A percentile compares a stretch with the other conserved stretches of the same genome.
Conservation (phyloP, 2,888 invertebrate species). For the Amphimallon solstitiale region DNA sequence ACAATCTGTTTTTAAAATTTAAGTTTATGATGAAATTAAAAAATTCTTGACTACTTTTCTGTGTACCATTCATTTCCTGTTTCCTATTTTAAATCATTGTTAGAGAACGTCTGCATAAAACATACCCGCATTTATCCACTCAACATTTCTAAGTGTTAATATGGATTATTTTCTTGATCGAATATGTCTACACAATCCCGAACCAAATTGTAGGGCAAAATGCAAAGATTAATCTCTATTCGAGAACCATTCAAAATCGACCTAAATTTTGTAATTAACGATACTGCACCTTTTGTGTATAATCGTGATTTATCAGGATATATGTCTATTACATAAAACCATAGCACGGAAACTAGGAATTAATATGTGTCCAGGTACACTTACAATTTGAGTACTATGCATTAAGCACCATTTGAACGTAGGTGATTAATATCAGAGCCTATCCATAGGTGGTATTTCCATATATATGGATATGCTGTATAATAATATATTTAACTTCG, state of each 20-base stretch:
- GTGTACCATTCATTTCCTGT: no score
- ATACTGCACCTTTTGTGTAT: slow-evolving; percentile 14
- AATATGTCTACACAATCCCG: no score
- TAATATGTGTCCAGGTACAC: slow-evolving; percentile 3
- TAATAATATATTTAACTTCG: neutral
- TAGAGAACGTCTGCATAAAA: no score
- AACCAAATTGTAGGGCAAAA: no score
- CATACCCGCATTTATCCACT: no score
- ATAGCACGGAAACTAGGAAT: slow-evolving; percentile 8
- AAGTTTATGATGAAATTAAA: no score
- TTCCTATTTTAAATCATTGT: no score
- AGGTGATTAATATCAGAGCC: neutral
- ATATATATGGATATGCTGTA: neutral
- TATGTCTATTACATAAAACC: neutral
- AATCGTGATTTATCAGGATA: slow-evolving; percentile 27
- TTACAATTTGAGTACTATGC: neutral
- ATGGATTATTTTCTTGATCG: no score
- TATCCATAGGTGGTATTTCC: slow-evolving; percentile 5
- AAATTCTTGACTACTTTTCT: no score
- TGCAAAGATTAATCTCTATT: neutral
- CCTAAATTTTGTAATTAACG: slow-evolving; percentile 22
- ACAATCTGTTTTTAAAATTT: no score
- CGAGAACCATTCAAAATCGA: slow-evolving; percentile 5
- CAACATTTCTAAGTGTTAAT: no score
- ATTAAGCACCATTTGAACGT: neutral